Base-by-base conservation (phyloP, 2,113 vertebrate genomes). In the Lampris megalopsis region DNA sequence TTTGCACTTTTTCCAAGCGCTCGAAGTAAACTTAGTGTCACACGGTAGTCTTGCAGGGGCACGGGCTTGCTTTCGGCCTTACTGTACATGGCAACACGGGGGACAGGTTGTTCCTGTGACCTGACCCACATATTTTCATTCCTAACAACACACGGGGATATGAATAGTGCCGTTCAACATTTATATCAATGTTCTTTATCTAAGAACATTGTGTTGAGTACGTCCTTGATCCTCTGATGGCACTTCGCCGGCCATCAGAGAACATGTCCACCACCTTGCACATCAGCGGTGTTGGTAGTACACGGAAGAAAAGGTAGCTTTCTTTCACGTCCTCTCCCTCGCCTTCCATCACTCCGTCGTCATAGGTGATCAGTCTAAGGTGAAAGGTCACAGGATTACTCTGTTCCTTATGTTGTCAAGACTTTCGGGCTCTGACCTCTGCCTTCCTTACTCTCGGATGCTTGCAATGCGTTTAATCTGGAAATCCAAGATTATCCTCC, bases 21-120 rank as follows among this genome's bases (percentile, higher is more conserved):
- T 60, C 11, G 68, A 63, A 65, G 68, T 71, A 86, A 90, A 90
- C 83, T 88, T 79, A 63, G 7, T 36, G 71, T 57, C 80, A 77
- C 78, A 71, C 68, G 79, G 75, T 74, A 61, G 71, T 77, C 38
- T 76, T 48, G 36, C 54, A 2, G 0, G 6, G 35, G 43, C 69
- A 50, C 69, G 8, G 70, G 43, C 68, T 73, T 68, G 47, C 24
- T 36, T 52, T 63, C 63, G 77, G 81, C 81, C 82, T 65, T 7
- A 1, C 24, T 24, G 24, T 24, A 24, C 9, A 2, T 36, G 56
- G 73, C 48, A 68, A 57, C 47, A 1, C 54, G 45, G 41, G 11
- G 59, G 68, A 50, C 68, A 73, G 57, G 71, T 74, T 62, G 41
- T 47, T 3, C 2, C 59, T 5, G 68, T 8, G 8, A 45, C 9